A percentile compares a stretch with the other conserved stretches of the same genome.
phyloP scores from a whole-genome alignment of 2,797 vertebrate genomes.

The Ctenochaetus hawaiiensis region DNA sequence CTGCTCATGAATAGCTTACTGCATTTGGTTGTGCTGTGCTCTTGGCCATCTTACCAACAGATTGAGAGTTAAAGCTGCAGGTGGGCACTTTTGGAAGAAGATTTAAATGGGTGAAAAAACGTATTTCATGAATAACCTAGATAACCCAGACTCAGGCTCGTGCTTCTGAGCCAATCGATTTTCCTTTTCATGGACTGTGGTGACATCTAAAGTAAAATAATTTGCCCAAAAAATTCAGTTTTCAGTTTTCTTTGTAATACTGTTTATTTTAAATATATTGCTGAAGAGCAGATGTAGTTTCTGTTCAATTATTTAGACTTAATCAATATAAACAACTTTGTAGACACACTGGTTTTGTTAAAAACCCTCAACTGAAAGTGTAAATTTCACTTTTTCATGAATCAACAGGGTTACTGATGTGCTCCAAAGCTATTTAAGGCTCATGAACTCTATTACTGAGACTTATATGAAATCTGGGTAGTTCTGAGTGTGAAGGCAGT shows the following conservation, averaged over 20 bases:
- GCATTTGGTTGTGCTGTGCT: conserved; percentile 33
- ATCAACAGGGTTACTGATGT: conserved; percentile 31
- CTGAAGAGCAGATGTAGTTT: conserved; percentile 6
- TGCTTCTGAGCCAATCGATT: neutral
- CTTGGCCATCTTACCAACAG: conserved; percentile 21
- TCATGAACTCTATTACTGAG: conserved; percentile 7
- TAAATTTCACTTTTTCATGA: conserved; percentile 35
- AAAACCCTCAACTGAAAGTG: conserved; percentile 5
- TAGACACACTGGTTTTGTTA: conserved; percentile 17
- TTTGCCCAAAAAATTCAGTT: neutral
- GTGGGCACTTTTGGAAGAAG: conserved; percentile 34
- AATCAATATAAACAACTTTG: conserved; percentile 17
- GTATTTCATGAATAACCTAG: conserved; percentile 20
- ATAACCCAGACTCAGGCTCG: neutral
- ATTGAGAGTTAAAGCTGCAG: conserved; percentile 24
- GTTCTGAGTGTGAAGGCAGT: neutral
- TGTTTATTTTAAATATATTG: neutral
- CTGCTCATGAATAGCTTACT: conserved; percentile 57
- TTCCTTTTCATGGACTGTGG: neutral
- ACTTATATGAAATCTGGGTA: neutral
- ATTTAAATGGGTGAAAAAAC: conserved; percentile 21
- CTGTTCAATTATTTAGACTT: conserved; percentile 13
- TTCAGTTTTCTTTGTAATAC: neutral
- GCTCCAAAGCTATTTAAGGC: conserved; percentile 23
- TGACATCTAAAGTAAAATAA: neutral